Base-by-base conservation (phyloP, 1,140 invertebrate species). In the Psilanteris sp. region DNA sequence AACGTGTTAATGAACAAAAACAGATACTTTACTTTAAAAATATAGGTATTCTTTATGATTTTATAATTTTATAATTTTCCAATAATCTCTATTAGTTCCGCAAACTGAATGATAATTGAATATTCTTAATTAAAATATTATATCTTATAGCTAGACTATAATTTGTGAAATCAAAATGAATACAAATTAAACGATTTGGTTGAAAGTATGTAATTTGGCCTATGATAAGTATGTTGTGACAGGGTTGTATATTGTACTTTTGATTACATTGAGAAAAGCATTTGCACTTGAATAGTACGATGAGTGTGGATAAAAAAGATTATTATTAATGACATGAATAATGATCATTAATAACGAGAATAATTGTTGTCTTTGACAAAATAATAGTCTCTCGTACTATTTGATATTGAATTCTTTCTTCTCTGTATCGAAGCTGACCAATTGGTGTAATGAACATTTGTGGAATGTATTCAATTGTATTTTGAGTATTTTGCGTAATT, bases 381-480 rank as follows among this genome's bases (percentile, higher is more conserved):
- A 46, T 11, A 8, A 16, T n/a, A 36, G 14, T n/a, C 20, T 16
- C 20, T 4, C 32, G 50, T 54, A 15, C 31, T 11, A 36, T 0
- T 34, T 36, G 13, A 32, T 54, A 1, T 9, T 7, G 2, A 24
- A 46, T 26, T 9, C 29, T 32, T 46, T 61, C 36, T 61, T 46
- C 55, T 6, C 0, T 26, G 29, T 61, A 16, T 0, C 8, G 27
- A 61, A 32, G 22, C 26, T 52, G 59, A 18, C 11, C 46, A 52
- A 6, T 29, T 34, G 6, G 8, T 44, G 41, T 46, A 54, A 37
- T 55, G 11, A 26, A 46, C 18, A 62, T n/a, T 36, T 55, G 48
- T 67, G 62, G 62, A 67, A 67, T 67, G 62, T 29, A 4, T 34
- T 44, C 6, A 36, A 43, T 1, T 31, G 44, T 64, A 64, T 31